Conservation (phyloP, 2,888 invertebrate species). For the Fragum sueziense region DNA sequence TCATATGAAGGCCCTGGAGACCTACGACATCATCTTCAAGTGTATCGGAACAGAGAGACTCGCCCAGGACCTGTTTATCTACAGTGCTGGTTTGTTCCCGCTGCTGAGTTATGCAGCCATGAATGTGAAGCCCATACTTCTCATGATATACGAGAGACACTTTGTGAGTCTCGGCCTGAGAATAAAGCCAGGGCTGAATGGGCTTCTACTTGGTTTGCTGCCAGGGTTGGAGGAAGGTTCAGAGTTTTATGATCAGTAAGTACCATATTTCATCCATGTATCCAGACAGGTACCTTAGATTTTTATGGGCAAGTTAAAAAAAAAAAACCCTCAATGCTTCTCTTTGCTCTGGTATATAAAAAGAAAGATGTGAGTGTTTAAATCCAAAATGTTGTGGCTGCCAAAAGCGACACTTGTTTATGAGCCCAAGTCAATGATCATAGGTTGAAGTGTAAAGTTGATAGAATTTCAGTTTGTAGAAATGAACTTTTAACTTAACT, state of each 20-base stretch:
- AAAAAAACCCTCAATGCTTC: too few species aligned
- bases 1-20: constrained; percentile 94
- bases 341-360: too few species aligned
- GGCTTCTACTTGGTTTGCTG: constrained; percentile 93
- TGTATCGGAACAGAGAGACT: constrained; percentile 91
- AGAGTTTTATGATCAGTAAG: constrained; percentile 90
- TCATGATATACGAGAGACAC: constrained; percentile 93
- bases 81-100: constrained; percentile 92
- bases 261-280: too few species aligned
- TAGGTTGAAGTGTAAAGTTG: too few species aligned
- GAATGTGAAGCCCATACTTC: constrained; percentile 91
- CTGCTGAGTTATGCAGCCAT: constrained; percentile 93
- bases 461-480: too few species aligned
- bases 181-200: constrained; percentile 91
- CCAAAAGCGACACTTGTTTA: too few species aligned
- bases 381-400: too few species aligned
- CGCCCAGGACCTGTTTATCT: constrained; percentile 92
- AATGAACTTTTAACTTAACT: too few species aligned
- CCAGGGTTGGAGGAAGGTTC: constrained; percentile 94
- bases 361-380: too few species aligned
- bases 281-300: too few species aligned
- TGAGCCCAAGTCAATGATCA: too few species aligned
- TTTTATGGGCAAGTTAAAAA: too few species aligned
- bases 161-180: constrained; percentile 91
- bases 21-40: constrained; percentile 94